phyloP scores from a whole-genome alignment of 2,113 vertebrate species.

The Phoxinus phoxinus region DNA sequence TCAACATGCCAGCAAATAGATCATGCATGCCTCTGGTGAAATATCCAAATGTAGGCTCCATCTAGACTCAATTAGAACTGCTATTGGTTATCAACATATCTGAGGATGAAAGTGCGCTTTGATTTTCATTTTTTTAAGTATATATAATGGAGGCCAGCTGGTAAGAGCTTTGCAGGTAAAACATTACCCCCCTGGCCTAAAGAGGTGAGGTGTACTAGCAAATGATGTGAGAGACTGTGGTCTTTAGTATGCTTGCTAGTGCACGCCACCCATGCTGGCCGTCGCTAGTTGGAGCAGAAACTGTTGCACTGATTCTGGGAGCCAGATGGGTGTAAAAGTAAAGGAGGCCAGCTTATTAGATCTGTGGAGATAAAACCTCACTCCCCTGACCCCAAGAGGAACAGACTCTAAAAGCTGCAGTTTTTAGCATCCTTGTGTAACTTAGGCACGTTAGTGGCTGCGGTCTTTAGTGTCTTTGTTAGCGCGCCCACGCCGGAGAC shows the following conservation, averaged over 20 bases:
- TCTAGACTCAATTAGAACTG: background rate
- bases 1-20: constrained; percentile 33
- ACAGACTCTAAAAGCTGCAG: background rate
- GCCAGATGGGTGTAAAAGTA: background rate
- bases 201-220: background rate
- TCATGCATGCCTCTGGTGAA: background rate
- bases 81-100: background rate
- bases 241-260: background rate
- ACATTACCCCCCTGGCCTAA: background rate
- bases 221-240: background rate
- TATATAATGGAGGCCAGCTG: background rate
- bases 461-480: background rate
- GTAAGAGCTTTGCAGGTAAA: background rate
- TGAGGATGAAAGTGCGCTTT: background rate
- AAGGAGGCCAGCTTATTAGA: background rate
- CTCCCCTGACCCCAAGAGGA: background rate
- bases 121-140: background rate
- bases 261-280: too few species aligned
- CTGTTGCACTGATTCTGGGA: background rate
- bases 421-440: background rate
- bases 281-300: background rate
- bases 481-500: too few species aligned
- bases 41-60: background rate
- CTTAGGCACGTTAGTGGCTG: background rate
- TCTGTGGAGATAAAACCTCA: background rate